Evolutionary conservation across 2,888 invertebrate genomes (phyloP), one percentile per base, ranked within the genome.

Genomic region (Limenitis camilla): DNA sequence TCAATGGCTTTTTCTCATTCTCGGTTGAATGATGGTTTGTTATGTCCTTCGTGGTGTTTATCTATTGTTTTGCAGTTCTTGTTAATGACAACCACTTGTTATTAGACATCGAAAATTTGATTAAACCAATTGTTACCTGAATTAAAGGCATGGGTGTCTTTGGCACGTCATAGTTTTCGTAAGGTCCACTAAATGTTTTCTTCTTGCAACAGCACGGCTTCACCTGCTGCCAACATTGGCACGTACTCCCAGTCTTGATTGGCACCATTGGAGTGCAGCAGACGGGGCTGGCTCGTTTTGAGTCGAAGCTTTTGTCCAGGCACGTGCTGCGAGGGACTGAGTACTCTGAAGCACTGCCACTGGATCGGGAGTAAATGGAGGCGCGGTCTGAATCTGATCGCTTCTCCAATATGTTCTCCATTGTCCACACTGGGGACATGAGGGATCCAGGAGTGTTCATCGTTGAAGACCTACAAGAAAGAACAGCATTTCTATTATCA

Each of bases 151-250:
- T 84, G n/a, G 88, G 91, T 53, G 90, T 90, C 81, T 92, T 92
- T 63, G 94, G 94, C 65, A 94, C 88, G 74, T 94, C 94, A 69
- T 95, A 95, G 74, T 95, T 94, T 68, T 93, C 93, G 68, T 92
- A 93, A 1, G 92, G 91, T 39, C 91, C 91, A 43, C 83, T 81
- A 64, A 80, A 84, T 39, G 71, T 48, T 63, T 85, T 86, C 68
- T 83, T 84, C 59, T 80, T 69, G 58, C 78, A 74, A 71, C 81
- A 79, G 30, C 81, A 78, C 48, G 77, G 79, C 60, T 70, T 64
- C 52, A 78, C 75, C 56, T 69, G 65, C 61, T 84, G 81, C 84
- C 86, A 82, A 62, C 86, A 87, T 50, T 81, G 79, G 67, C 85
- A 84, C 39, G 65, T 64, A 53, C 57, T 63, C 1, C 81, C 83